Evolutionary conservation across 2,888 invertebrate genomes (phyloP), one percentile per base, ranked within the genome.

Genomic region (Melipona bicolor): DNA sequence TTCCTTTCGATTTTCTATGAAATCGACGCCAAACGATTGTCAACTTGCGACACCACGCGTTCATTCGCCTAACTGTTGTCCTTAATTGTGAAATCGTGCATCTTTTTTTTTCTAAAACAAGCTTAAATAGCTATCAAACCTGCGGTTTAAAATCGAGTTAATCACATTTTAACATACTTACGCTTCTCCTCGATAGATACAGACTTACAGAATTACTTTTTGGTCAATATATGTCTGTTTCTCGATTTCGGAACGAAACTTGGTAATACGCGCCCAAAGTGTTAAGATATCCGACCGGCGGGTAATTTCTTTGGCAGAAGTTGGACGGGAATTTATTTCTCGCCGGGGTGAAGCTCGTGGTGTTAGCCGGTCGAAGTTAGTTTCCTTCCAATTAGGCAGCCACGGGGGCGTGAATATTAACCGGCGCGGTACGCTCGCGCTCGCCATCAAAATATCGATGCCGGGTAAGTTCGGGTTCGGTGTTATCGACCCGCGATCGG

Each of bases 401-500:
- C 43, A 78, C 50, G 50, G 27, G 59, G 61, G 72, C 79, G 71
- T 54, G 81, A 72, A 79, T 72, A 67, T 81, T 52, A 79, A 71
- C 71, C 56, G 61, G 61, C 9, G 27, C 17, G 54, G 13, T 52
- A 2, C 43, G 27, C 21, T 54, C 73, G 32, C 32, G 32, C 32
- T 4, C 32, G 4, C 36, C 73, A 73, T 81, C 73, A 54, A 81
- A 69, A 79, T 68, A 81, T 81, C 79, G 50, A 81, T 81, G 69
- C 54, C 9, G 24, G 21, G 17, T 21, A 3, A 54, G 32, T 9
- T 61, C 49, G 49, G 50, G 54, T n/a, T 54, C 71, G 52, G 52
- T 56, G 70, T 70, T 80, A 81, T 81, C 81, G 70, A 67, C 54
- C 74, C 17, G 54, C 49, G 65, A 75, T 76, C 61, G 36, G 49